Base-by-base conservation (phyloP, 2,888 invertebrate genomes). In the Allacma fusca region DNA sequence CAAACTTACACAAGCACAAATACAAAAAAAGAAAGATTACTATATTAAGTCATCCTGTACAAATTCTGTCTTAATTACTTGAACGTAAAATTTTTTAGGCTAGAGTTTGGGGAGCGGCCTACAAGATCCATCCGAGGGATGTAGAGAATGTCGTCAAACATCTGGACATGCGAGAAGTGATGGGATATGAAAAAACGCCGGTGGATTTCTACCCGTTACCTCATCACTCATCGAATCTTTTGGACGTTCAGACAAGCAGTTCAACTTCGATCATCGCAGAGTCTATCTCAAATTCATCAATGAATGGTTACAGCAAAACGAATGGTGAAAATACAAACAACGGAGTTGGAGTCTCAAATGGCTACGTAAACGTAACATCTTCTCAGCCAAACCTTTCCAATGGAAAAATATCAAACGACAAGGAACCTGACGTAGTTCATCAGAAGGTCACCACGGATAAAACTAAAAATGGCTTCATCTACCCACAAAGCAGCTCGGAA, bases 101-200 rank as follows among this genome's bases (percentile, higher is more conserved):
- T 78, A 88, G 88, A 85, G 97, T 97, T 0, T 97, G 95, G 92
- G 98, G 98, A 1, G 89, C 97, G 19, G 97, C 97, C 0, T 98
- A 96, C 87, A 91, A 93, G 87, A 95, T 98, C 85, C 90, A 90
- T 9, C 87, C 89, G 0, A 87, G 90, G 69, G 91, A 96, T 80
- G 90, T 90, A 81, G 89, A 90, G 12, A 86, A 89, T 80, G 96
- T 97, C 0, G 89, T 93, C 0, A 88, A 91, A 73, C 94, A 97
- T 86, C 88, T 98, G 82, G 97, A 98, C 86, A 92, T 90, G 85
- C 89, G 98, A 85, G 98, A 98, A 87, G 95, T 95, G 86, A 96
- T 94, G 87, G 98, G 98, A 13, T 98, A 98, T 86, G 88, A 91
- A 74, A 91, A 92, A 83, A 90, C 89, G 85, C 88, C 87, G 5